A percentile compares a stretch with the other conserved stretches of the same genome.
These are phyloP conservation scores for Platanista minor DNA, from an alignment of 2,113 vertebrate species.

Conservation along the genomic window DNA sequence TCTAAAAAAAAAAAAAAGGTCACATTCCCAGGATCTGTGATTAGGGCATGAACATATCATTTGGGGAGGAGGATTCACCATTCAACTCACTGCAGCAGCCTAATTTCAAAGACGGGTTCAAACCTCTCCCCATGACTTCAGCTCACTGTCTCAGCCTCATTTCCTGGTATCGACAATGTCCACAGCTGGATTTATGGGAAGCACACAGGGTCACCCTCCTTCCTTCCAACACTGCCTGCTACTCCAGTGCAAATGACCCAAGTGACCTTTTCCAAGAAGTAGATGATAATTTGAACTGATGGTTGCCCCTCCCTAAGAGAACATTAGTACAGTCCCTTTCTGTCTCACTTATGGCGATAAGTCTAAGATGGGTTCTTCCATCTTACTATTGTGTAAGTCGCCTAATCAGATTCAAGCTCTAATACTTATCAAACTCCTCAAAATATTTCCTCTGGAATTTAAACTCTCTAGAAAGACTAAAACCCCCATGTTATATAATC, in stretches of 20 bases:
- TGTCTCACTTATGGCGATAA: background rate
- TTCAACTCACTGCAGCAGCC: accelerated
- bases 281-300: background rate
- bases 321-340: background rate
- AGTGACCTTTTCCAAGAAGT: background rate
- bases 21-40: background rate
- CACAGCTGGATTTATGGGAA: too few relatives aligned
- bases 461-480: background rate
- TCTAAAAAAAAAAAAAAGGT: background rate
- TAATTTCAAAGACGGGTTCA: background rate
- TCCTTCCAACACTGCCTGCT: background rate
- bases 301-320: background rate
- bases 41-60: background rate
- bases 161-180: background rate
- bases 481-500: background rate
- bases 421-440: background rate
- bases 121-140: background rate
- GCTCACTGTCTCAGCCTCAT: background rate
- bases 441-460: background rate
- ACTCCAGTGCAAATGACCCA: too few relatives aligned
- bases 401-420: background rate
- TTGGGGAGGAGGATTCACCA: background rate
- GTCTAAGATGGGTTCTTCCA: background rate
- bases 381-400: background rate
- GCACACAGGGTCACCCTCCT: accelerated